phyloP scores from a whole-genome alignment of 2,888 invertebrate genomes.

The Falcaria lacertinaria region DNA sequence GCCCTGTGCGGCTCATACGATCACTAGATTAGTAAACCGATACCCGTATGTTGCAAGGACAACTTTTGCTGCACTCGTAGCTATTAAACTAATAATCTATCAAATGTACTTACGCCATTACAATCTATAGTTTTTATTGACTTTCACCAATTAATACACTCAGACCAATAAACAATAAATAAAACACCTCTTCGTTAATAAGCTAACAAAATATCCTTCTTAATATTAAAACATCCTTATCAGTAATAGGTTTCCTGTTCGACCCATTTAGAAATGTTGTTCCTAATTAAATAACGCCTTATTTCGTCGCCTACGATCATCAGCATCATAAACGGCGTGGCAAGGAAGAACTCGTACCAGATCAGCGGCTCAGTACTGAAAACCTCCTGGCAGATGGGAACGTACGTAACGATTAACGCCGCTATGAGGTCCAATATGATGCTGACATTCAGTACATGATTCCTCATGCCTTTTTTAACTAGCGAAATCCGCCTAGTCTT shows the following conservation, averaged over 20 bases:
- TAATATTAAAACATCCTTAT: constrained; percentile 11
- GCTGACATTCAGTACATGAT: constrained; percentile 81
- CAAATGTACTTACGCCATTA: neutral
- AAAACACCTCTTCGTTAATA: neutral
- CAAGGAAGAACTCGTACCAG: constrained; percentile 85
- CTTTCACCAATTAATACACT: no score
- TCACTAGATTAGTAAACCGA: constrained; percentile 22
- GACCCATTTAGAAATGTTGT: constrained; percentile 84
- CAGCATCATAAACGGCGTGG: constrained; percentile 85
- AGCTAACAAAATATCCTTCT: neutral
- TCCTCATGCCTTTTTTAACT: constrained; percentile 87
- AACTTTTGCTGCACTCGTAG: constrained; percentile 17
- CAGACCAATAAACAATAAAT: no score
- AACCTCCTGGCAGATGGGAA: constrained; percentile 83
- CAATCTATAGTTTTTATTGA: neutral
- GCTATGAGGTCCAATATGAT: constrained; percentile 82
- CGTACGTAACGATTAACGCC: constrained; percentile 83
- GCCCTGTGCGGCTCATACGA: constrained; percentile 41
- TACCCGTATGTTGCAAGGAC: constrained; percentile 39
- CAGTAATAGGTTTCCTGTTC: constrained; percentile 88
- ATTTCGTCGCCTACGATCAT: constrained; percentile 88
- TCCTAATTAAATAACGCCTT: constrained; percentile 84
- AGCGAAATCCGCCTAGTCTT: constrained; percentile 88
- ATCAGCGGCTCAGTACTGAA: constrained; percentile 85
- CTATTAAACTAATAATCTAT: neutral